Evolutionary conservation across 2,113 vertebrate species (phyloP), one percentile per base, ranked within the genome.

Genomic region (Vulpes lagopus): DNA sequence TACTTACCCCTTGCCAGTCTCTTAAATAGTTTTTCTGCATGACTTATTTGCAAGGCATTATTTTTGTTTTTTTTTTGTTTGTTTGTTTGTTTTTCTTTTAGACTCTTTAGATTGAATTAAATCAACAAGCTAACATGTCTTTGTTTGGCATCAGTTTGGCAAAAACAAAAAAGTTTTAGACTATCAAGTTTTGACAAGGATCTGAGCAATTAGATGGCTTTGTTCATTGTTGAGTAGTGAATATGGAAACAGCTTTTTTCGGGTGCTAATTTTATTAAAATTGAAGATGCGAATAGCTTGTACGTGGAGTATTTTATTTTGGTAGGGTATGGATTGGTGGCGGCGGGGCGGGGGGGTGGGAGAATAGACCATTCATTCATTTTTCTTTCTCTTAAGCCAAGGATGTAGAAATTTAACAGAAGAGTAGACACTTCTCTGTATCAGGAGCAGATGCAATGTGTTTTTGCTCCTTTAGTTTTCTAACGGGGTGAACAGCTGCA

Each of bases 101-200:
- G 49, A 38, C 35, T 80, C 65, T 90, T 93, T 62, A 73, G 60
- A 27, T 15, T 82, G 88, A 92, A 76, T 88, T 71, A 57, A 84
- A 95, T 93, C 81, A 62, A 0, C 5, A 60, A 84, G 59, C 30
- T 20, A 83, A 80, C 51, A n/a, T 65, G 76, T 69, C 22, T 49
- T 23, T 25, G 35, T 35, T 35, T 35, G 35, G 35, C 86, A 62
- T 85, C 14, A 9, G 8, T 91, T 94, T 95, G 96, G 76, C 57
- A 89, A 97, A 85, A 74, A 55, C n/a, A 65, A 51, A 91, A 60
- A 90, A 71, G 38, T 73, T 94, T 69, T 53, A 80, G 83, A 81
- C 53, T 23, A 32, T 91, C 20, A 76, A 4, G 25, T 96, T 94
- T 94, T 92, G 94, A 78, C 76, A 82, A 93, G 71, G 69, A 82